These are phyloP conservation scores for Drosophila siamana DNA, from an alignment of 2,888 invertebrate species.

Conservation along the genomic window DNA sequence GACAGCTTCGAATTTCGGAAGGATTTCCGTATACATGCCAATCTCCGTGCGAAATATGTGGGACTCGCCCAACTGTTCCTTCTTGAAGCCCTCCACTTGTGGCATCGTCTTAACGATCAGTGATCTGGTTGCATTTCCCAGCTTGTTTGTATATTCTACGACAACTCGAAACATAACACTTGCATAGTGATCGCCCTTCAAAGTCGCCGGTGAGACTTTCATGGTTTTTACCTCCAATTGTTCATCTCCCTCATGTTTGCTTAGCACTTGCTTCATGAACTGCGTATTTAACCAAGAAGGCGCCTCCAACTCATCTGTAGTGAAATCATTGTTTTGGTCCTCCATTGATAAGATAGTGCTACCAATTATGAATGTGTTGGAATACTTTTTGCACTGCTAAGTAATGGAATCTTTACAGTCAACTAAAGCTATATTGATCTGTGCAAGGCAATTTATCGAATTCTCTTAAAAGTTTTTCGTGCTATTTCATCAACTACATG, in stretches of 20 bases:
- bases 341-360: not conserved
- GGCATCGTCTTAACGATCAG: conserved; percentile 32
- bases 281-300: conserved; percentile 6
- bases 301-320: not conserved
- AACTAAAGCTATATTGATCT: not conserved
- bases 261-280: conserved; percentile 5
- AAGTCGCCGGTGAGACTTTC: conserved; percentile 47
- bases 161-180: conserved; percentile 49
- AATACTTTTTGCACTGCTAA: not conserved
- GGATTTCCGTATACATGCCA: conserved; percentile 63
- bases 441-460: not conserved
- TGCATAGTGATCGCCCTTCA: conserved; percentile 37
- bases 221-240: not conserved
- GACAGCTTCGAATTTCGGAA: conserved; percentile 57
- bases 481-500: not conserved
- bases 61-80: conserved; percentile 19
- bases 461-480: not conserved
- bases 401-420: not conserved
- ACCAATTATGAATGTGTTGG: not conserved
- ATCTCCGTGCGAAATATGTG: conserved; percentile 42
- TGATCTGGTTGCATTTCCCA: conserved; percentile 14
- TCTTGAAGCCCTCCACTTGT: conserved; percentile 26
- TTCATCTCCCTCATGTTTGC: not conserved
- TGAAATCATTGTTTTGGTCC: conserved; percentile 2
- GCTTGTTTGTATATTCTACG: not conserved